Evolutionary conservation across 2,113 vertebrate genomes (phyloP).

Genomic region (Oenanthe melanoleuca): DNA sequence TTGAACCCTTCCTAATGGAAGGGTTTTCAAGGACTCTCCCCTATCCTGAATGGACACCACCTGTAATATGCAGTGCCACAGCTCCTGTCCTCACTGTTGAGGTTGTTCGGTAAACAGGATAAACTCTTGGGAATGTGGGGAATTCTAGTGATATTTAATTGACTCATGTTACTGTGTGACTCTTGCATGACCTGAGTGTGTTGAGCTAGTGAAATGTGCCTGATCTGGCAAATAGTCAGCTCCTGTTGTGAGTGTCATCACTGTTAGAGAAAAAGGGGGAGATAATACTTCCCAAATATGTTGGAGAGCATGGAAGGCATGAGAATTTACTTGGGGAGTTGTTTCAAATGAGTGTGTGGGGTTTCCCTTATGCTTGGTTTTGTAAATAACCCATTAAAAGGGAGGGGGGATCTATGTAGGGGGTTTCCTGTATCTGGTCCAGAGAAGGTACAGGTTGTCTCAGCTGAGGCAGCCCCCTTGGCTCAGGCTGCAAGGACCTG

Average conservation of each 20-base stretch:
- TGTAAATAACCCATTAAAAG: background rate
- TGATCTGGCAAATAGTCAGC: background rate
- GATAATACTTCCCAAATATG: background rate
- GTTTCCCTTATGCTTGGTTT: background rate
- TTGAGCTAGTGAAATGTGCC: background rate
- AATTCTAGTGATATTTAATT: background rate
- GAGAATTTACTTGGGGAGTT: background rate
- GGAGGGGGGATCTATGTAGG: accelerated
- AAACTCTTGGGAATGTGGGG: background rate
- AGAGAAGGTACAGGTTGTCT: background rate
- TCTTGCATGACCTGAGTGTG: background rate
- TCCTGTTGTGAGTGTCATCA: background rate
- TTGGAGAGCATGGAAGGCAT: background rate
- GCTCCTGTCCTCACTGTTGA: background rate
- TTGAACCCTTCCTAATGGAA: background rate
- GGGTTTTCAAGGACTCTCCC: background rate
- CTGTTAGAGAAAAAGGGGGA: background rate
- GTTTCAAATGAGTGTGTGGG: background rate
- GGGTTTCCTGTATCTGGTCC: background rate
- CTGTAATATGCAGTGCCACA: too few species aligned
- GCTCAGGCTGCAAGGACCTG: background rate
- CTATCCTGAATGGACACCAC: accelerated
- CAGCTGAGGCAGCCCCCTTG: background rate
- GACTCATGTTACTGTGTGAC: accelerated
- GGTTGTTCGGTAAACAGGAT: background rate